A percentile compares a stretch with the other conserved stretches of the same genome.
Conservation (phyloP, 2,797 vertebrate genomes). For the Falco naumanni region DNA sequence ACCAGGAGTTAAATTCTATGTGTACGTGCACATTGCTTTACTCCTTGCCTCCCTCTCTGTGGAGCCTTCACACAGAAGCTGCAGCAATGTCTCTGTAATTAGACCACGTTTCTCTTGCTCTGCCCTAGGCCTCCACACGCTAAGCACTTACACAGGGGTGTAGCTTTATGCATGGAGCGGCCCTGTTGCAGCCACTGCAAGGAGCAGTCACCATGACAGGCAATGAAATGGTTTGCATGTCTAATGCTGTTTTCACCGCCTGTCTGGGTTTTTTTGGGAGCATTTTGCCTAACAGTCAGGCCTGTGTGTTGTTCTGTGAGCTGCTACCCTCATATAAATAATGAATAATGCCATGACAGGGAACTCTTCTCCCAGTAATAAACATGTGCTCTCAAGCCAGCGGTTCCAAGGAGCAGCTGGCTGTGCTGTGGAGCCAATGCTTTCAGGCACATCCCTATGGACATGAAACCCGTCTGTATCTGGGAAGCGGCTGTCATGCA, state of each 20-base stretch:
- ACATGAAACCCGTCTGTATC: accelerated
- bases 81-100: not conserved
- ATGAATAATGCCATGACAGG: not conserved
- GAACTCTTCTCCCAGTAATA: not conserved
- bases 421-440: not conserved
- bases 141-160: not conserved
- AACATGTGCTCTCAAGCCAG: not conserved
- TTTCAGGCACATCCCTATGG: not conserved
- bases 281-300: not conserved
- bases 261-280: not conserved
- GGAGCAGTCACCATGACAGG: not conserved
- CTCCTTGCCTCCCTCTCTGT: not conserved
- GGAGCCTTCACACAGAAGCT: not conserved
- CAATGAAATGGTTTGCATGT: not conserved
- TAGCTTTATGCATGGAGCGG: not conserved
- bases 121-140: not conserved
- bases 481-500: not conserved
- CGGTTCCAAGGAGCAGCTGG: not conserved
- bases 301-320: not conserved
- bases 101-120: not conserved
- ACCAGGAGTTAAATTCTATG: not conserved
- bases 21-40: not conserved
- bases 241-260: not conserved
- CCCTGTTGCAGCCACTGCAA: not conserved
- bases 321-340: not conserved